These are phyloP conservation scores for Neotoxoptera formosana DNA, from an alignment of 1,140 invertebrate genomes.

Conservation along the genomic window DNA sequence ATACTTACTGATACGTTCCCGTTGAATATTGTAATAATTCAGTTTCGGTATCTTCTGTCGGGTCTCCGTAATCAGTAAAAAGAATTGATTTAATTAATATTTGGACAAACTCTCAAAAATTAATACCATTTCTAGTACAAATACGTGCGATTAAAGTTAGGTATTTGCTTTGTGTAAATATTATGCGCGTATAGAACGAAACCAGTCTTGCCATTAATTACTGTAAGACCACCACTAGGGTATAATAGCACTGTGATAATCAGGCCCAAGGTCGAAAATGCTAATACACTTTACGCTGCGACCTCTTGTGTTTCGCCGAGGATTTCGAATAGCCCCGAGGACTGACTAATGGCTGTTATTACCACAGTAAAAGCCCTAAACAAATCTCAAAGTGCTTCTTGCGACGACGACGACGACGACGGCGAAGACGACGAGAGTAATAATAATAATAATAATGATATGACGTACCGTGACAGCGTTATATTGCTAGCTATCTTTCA, in stretches of 20 bases:
- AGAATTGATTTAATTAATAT: background rate
- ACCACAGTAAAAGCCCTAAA: slow-evolving; percentile 45
- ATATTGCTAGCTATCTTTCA: slow-evolving; percentile 29
- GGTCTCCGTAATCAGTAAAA: background rate
- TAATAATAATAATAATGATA: slow-evolving; percentile 41
- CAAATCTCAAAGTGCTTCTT: slow-evolving; percentile 42
- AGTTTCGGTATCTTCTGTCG: background rate
- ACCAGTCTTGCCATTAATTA: background rate
- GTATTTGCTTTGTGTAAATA: background rate
- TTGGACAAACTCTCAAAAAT: background rate
- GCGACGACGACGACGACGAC: background rate
- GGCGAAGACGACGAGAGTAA: background rate
- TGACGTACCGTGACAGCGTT: background rate
- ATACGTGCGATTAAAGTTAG: background rate
- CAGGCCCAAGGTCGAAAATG: background rate
- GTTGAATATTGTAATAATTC: background rate
- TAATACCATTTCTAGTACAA: background rate
- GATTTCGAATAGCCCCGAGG: background rate
- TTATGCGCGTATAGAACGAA: background rate
- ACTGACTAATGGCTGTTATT: slow-evolving; percentile 51
- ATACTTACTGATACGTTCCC: background rate
- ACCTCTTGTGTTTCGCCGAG: slow-evolving; percentile 11
- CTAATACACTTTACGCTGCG: background rate
- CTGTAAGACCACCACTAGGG: background rate
- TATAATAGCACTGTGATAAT: background rate